Base-by-base conservation (phyloP, 1,140 invertebrate genomes). In the Trypoxylus dichotomus region DNA sequence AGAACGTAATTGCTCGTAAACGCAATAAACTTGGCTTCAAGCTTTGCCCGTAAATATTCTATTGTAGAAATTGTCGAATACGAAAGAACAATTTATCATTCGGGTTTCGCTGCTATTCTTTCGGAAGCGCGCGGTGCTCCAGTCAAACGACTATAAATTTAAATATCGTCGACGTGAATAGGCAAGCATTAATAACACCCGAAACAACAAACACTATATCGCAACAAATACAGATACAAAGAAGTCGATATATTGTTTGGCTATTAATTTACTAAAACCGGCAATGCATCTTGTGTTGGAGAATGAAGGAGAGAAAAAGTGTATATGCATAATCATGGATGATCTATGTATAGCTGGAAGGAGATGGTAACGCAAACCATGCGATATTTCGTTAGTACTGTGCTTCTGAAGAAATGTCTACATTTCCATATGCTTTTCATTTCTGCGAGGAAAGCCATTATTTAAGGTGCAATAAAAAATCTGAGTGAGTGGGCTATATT, bases 61-160 rank as follows among this genome's bases (percentile, higher is more conserved):
- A 68, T 68, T 29, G 60, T 68, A 68, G 24, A 68, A 68, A 68
- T 68, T 68, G 60, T 68, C 27, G 60, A 68, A 68, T 24, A 68
- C 60, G 24, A 68, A 68, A 13, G 60, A 10, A 15, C 24, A 10
- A 68, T 68, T 29, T 68, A 68, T 68, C 60, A 68, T 68, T 68
- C 60, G 60, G 24, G 11, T 68, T 68, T 68, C 60, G 21, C 60
- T 68, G 60, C 27, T 13, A 25, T 68, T 68, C 60, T 68, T 27
- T 25, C 24, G 21, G 60, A 24, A 15, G 24, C 21, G 60, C 24
- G 27, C 13, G 47, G 47, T 13, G 21, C 60, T 19, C 60, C 60
- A 68, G 24, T 68, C 60, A 68, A 27, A 68, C 60, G 27, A 29
- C 27, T 15, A 68, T 68, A 68, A 68, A 68, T 68, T 68, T 68